Percentiles rank a stretch among this genome's conserved stretches.
phyloP scores from a whole-genome alignment of 2,113 vertebrate genomes.

The Penelope pileata region DNA sequence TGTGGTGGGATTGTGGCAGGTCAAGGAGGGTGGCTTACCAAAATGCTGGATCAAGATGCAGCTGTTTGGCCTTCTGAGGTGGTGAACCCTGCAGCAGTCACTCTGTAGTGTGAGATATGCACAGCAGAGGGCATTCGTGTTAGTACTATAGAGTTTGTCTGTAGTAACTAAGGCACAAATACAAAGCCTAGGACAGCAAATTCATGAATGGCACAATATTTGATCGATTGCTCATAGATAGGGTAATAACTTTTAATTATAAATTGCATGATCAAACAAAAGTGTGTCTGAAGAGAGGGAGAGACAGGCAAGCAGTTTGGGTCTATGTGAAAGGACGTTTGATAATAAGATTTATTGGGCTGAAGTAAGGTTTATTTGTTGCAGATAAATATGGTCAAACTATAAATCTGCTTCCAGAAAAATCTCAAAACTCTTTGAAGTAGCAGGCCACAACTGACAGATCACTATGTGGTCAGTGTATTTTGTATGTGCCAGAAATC shows the following conservation, averaged over 20 bases:
- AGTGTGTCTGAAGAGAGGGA: not conserved
- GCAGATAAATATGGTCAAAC: not conserved
- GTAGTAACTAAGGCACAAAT: not conserved
- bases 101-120: not conserved
- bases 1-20: not conserved
- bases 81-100: not conserved
- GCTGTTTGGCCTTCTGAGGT: not conserved
- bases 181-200: not conserved
- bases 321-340: not conserved
- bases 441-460: not conserved
- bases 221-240: not conserved
- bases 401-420: not conserved
- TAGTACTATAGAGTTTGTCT: not conserved
- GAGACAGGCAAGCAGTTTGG: not conserved
- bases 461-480: too few species aligned
- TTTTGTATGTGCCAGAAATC: not conserved
- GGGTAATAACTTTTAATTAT: not conserved
- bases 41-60: not conserved
- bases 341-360: not conserved
- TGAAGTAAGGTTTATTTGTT: not conserved
- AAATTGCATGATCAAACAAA: not conserved
- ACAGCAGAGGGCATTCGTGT: not conserved
- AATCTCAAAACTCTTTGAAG: not conserved
- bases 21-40: not conserved
- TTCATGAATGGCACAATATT: not conserved